Evolutionary conservation across 2,113 vertebrate genomes (phyloP).

Genomic region (Silurus meridionalis): DNA sequence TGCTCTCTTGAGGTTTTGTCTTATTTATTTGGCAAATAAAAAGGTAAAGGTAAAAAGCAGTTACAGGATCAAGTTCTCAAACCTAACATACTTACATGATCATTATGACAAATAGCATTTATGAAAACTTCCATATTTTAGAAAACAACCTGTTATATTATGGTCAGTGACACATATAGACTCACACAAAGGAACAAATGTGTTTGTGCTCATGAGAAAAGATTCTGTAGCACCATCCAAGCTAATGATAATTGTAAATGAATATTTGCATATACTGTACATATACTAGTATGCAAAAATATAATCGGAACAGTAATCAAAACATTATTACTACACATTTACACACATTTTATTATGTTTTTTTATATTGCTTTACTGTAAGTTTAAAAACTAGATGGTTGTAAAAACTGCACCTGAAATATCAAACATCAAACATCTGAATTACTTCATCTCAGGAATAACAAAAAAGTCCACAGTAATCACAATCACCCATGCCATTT

Average conservation of each 20-base stretch:
- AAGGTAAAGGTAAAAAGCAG: neutral
- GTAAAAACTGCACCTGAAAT: neutral
- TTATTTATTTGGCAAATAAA: constrained; percentile 1
- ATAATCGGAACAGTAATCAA: too few relatives aligned
- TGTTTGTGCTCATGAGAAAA: neutral
- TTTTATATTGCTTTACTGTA: neutral
- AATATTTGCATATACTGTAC: neutral
- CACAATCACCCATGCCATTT: constrained; percentile 24
- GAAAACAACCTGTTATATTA: neutral
- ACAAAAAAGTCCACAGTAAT: constrained; percentile 29
- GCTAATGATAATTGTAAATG: neutral
- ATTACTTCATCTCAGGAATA: constrained; percentile 3
- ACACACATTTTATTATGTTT: neutral
- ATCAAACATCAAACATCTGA: constrained; percentile 5
- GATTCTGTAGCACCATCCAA: neutral
- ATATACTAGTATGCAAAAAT: neutral
- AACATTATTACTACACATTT: too few relatives aligned
- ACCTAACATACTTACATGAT: neutral
- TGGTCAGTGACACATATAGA: neutral
- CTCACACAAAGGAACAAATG: neutral
- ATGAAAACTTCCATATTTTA: neutral
- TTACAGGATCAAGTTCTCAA: constrained; percentile 10
- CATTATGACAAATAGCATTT: neutral
- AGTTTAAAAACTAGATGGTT: neutral
- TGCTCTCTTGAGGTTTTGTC: neutral